A percentile compares a stretch with the other conserved stretches of the same genome.
These are phyloP conservation scores for Caenorhabditis sp. DNA, from an alignment of 2,888 invertebrate species.

Conservation along the genomic window DNA sequence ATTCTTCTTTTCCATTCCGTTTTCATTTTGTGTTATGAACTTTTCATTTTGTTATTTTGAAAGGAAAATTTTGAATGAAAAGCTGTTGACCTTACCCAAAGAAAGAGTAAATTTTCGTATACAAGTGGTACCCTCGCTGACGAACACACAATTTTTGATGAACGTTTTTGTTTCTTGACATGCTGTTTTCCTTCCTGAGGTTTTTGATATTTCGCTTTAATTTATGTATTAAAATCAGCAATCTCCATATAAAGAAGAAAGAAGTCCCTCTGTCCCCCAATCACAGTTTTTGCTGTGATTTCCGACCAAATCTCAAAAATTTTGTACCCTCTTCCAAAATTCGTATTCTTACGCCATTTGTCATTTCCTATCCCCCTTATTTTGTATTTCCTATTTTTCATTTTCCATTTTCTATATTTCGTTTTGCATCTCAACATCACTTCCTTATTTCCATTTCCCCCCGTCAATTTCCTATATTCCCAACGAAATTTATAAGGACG, in stretches of 20 bases:
- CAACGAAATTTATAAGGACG: neutral
- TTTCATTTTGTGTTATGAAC: slow-evolving; percentile 3
- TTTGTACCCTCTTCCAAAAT: too few relatives aligned
- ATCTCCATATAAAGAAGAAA: too few relatives aligned
- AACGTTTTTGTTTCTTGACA: neutral
- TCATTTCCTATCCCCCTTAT: too few relatives aligned
- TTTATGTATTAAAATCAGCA: too few relatives aligned
- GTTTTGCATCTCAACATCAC: neutral
- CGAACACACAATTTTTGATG: neutral
- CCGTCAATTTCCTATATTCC: neutral
- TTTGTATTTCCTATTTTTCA: too few relatives aligned
- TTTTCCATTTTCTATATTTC: neutral
- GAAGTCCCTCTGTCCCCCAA: too few relatives aligned
- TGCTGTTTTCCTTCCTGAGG: neutral
- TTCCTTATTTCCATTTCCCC: neutral
- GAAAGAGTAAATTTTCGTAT: neutral
- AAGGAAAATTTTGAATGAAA: neutral
- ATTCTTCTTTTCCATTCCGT: neutral
- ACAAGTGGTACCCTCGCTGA: neutral
- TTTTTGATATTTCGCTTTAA: neutral
- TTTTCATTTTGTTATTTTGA: neutral
- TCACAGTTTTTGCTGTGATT: too few relatives aligned
- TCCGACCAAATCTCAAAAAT: too few relatives aligned
- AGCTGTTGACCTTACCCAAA: neutral
- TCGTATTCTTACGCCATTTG: too few relatives aligned